Evolutionary conservation across 1,140 invertebrate genomes (phyloP), one percentile per base, ranked within the genome.

Genomic region (Uloborus diversus): DNA sequence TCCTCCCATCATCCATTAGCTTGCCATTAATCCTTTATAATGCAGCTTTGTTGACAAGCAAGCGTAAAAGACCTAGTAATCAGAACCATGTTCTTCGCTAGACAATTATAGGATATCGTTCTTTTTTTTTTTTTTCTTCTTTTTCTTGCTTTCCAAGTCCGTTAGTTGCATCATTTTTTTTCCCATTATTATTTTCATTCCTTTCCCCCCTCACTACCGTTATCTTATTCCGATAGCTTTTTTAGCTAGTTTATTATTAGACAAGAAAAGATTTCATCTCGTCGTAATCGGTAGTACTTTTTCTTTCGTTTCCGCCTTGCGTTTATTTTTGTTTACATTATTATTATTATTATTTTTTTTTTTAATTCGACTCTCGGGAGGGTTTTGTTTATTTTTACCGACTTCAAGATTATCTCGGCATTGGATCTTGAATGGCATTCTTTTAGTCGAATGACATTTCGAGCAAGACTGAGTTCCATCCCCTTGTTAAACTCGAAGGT

Each of bases 11-110:
- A 28, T 25, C 64, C 42, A 68, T 68, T 68, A 68, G 23, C 25
- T 27, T n/a, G 47, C 47, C 64, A 68, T 68, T 68, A 68, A 68
- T 68, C 51, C 64, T 35, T 49, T 32, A 42, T 42, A 42, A 42
- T 42, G 37, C 17, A 17, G 17, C 37, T 42, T 42, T 68, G 64
- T 68, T 68, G 64, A 68, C 64, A 68, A 68, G 64, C 64, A 68
- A 68, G 64, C 42, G 37, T 47, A 68, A 68, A 49, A 37, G 61
- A 64, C 27, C 5, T 33, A 17, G 17, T 30, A 42, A 28, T 68
- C 33, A 42, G 37, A 0, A 42, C 37, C 42, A 13, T 32, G 27
- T 37, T 25, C 64, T 42, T 25, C 27, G 35, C n/a, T 23, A n/a
- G 25, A 68, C 64, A 68, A 68, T 68, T 68, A 68, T 32, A 27